A percentile compares a stretch with the other conserved stretches of the same genome.
Evolutionary conservation across 2,888 invertebrate genomes (phyloP).

Genomic region (Laothoe populi): DNA sequence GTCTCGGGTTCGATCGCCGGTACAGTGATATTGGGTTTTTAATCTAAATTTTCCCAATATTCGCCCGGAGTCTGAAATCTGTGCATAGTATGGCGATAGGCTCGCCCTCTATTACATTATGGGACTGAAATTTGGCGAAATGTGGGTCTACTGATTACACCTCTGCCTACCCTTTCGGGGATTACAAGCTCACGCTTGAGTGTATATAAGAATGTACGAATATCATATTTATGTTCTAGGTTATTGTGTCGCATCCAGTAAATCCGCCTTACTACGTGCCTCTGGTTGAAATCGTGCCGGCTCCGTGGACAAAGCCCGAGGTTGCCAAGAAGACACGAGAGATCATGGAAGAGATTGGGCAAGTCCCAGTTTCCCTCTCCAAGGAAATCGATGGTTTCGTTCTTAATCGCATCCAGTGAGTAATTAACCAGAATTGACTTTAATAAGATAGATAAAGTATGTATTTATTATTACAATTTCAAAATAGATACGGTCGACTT

Average conservation of each 20-base stretch:
- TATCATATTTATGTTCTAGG: slow-evolving; percentile 64
- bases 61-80: too few species aligned
- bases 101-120: too few species aligned
- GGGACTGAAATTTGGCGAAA: too few species aligned
- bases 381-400: slow-evolving; percentile 97
- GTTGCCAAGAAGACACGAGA: slow-evolving; percentile 89
- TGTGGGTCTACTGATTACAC: too few species aligned
- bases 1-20: too few species aligned
- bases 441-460: too few species aligned
- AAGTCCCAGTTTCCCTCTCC: slow-evolving; percentile 93
- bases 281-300: slow-evolving; percentile 96
- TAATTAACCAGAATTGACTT: slow-evolving; percentile 32
- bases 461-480: too few species aligned
- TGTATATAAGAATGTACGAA: background rate
- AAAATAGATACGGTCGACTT: too few species aligned
- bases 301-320: slow-evolving; percentile 95
- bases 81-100: too few species aligned
- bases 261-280: slow-evolving; percentile 99
- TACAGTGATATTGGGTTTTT: too few species aligned
- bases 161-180: too few species aligned
- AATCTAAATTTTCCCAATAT: too few species aligned
- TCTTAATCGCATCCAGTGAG: slow-evolving; percentile 95
- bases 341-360: slow-evolving; percentile 94
- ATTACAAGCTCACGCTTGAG: background rate
- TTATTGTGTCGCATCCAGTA: slow-evolving; percentile 96